Conservation (phyloP, 1,140 invertebrate genomes). For the Episyrphus balteatus region DNA sequence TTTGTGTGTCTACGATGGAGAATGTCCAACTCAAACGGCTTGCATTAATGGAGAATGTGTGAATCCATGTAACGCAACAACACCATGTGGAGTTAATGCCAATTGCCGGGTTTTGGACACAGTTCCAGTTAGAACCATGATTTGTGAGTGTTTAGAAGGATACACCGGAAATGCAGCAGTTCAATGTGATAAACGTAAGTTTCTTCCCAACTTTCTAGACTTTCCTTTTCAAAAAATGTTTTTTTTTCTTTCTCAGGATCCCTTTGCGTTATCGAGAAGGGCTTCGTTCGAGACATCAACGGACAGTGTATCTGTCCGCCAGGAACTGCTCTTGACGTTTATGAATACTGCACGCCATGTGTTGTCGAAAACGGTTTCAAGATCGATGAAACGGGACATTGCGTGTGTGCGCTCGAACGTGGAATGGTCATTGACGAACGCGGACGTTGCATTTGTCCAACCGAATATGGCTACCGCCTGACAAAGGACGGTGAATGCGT, state of each 20-base stretch:
- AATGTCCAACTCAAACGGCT: slow-evolving; percentile 71
- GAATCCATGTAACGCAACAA: slow-evolving; percentile 68
- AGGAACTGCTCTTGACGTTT: slow-evolving; percentile 60
- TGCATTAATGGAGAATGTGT: slow-evolving; percentile 72
- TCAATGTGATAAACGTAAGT: slow-evolving; percentile 54
- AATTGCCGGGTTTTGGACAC: slow-evolving; percentile 71
- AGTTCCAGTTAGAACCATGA: slow-evolving; percentile 72
- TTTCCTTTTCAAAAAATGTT: slow-evolving; percentile 2
- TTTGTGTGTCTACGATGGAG: slow-evolving; percentile 62
- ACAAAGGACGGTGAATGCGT: slow-evolving; percentile 55
- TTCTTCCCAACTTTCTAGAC: background rate
- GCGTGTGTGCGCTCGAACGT: slow-evolving; percentile 64
- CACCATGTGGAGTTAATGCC: slow-evolving; percentile 72
- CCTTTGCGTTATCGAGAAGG: slow-evolving; percentile 57
- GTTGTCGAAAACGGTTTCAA: slow-evolving; percentile 56
- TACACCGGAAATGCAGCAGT: slow-evolving; percentile 71
- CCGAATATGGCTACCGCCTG: slow-evolving; percentile 55
- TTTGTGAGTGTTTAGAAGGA: slow-evolving; percentile 75
- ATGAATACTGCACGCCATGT: slow-evolving; percentile 66
- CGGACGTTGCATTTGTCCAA: slow-evolving; percentile 66
- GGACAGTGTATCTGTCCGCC: slow-evolving; percentile 66
- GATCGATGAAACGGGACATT: slow-evolving; percentile 62
- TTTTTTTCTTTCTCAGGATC: slow-evolving; percentile 37
- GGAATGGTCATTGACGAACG: slow-evolving; percentile 63
- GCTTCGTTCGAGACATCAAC: slow-evolving; percentile 53